Percentiles rank a stretch among this genome's conserved stretches.
Conservation (phyloP, 2,888 invertebrate species). For the Tenthredo scrophulariae region DNA sequence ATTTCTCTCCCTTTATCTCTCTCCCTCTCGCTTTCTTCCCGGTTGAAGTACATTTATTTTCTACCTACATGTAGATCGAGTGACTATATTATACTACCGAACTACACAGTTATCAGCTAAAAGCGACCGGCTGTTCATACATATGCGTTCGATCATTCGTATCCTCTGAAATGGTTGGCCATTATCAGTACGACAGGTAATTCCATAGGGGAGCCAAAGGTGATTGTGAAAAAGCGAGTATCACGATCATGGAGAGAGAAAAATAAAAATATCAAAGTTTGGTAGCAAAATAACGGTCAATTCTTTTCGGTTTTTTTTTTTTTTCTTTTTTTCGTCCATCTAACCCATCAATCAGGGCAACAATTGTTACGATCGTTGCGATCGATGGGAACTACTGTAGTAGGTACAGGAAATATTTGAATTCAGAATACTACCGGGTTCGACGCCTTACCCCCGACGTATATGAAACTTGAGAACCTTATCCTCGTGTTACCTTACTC, state of each 20-base stretch:
- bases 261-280: not conserved
- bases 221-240: slow-evolving; percentile 8
- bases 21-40: not conserved
- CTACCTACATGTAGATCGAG: not conserved
- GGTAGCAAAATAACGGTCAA: not conserved
- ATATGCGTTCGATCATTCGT: not conserved
- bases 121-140: not conserved
- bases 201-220: slow-evolving; percentile 23
- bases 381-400: not conserved
- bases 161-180: not conserved
- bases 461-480: not conserved
- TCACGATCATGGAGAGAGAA: not conserved
- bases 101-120: not conserved
- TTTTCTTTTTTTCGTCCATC: not conserved
- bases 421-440: not conserved
- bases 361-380: not conserved
- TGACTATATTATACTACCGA: not conserved
- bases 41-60: not conserved
- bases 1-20: not conserved
- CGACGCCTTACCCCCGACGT: not conserved
- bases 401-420: not conserved
- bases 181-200: slow-evolving; percentile 20
- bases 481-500: not conserved
- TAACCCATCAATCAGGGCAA: not conserved
- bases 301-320: not conserved